Evolutionary conservation across 2,888 invertebrate species (phyloP).

Genomic region (Amphipyra tragopoginis): DNA sequence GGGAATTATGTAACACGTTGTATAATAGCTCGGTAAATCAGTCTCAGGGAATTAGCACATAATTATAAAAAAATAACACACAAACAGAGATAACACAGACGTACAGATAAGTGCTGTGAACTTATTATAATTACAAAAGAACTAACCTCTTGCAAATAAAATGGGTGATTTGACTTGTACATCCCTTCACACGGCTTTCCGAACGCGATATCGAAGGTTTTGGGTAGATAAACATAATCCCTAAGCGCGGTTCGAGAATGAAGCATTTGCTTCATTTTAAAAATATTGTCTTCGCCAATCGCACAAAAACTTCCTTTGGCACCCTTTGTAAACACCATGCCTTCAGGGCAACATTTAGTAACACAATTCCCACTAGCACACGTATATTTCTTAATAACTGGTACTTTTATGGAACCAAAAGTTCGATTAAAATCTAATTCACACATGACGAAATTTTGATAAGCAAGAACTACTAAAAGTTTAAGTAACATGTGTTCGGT

Average conservation of each 20-base stretch:
- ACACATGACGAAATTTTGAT: conserved; percentile 32
- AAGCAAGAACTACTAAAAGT: conserved; percentile 33
- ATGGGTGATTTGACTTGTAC: conserved; percentile 36
- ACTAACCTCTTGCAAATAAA: conserved; percentile 64
- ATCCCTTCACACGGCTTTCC: conserved; percentile 59
- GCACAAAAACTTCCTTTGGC: conserved; percentile 30
- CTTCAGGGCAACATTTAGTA: conserved; percentile 71
- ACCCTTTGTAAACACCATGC: conserved; percentile 52
- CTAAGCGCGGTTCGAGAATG: conserved; percentile 23
- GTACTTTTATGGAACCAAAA: conserved; percentile 4
- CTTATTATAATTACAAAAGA: conserved; percentile 4
- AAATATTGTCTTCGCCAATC: conserved; percentile 28
- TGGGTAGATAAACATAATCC: conserved; percentile 42
- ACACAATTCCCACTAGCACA: conserved; percentile 61
- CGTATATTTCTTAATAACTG: conserved; percentile 27
- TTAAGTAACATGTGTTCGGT: conserved; percentile 40
- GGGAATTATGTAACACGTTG: no score
- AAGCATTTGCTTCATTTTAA: conserved; percentile 48
- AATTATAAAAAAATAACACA: background rate
- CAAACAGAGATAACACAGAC: conserved; percentile 2
- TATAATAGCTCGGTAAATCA: background rate
- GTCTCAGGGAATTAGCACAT: background rate
- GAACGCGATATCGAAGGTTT: conserved; percentile 45
- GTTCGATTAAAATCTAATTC: conserved; percentile 28
- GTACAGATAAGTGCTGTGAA: conserved; percentile 4